Percentiles rank a stretch among this genome's conserved stretches.
phyloP scores from a whole-genome alignment of 2,113 vertebrate genomes.

The Emydura subglobosa region DNA sequence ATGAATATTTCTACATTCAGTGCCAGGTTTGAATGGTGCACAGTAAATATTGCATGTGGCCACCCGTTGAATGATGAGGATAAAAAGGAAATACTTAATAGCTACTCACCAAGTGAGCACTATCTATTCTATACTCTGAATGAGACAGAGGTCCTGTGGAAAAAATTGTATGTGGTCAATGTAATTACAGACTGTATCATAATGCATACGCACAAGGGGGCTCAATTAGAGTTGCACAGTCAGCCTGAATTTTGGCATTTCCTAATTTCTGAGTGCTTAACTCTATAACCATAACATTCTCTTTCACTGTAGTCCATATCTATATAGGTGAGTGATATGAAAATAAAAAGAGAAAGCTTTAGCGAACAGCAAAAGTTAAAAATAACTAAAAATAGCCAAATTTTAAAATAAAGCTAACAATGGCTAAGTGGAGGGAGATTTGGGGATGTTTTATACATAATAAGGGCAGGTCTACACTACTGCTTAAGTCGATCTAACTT shows the following conservation, averaged over 20 bases:
- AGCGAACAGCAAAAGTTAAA: not conserved
- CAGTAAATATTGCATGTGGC: not conserved
- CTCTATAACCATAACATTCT: not conserved
- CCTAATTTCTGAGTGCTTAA: not conserved
- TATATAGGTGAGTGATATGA: not conserved
- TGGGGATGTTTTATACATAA: not conserved
- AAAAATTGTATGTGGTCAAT: not conserved
- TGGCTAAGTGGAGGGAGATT: not conserved
- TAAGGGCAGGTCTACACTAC: no score
- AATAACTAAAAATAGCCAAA: not conserved
- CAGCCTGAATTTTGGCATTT: not conserved
- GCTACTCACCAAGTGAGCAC: not conserved
- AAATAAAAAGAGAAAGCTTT: not conserved
- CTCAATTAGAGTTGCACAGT: not conserved
- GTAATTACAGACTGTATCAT: not conserved
- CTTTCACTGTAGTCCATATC: not conserved
- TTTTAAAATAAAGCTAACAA: not conserved
- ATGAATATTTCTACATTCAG: not conserved
- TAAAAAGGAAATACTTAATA: not conserved
- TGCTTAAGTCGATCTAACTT: no score
- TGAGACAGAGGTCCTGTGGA: not conserved
- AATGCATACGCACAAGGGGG: no score
- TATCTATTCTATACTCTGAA: not conserved
- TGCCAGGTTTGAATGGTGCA: not conserved
- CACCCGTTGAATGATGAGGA: not conserved